Conservation (phyloP, 2,888 invertebrate genomes). For the Seira sanloemensis region DNA sequence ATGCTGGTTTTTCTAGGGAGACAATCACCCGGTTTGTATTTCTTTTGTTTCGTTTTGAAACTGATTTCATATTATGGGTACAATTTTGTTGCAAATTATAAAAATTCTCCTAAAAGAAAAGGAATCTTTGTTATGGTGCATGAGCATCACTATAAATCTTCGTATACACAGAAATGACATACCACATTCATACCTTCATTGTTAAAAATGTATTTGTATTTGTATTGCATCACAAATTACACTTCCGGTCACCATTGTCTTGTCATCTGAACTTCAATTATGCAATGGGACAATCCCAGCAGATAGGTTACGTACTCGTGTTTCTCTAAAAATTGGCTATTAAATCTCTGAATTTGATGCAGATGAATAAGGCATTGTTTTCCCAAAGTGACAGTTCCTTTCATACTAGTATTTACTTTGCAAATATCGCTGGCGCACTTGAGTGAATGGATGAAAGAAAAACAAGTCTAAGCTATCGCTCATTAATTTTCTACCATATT, state of each 20-base stretch:
- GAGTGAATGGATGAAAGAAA: background rate
- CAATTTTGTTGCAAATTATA: too few species aligned
- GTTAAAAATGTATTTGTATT: background rate
- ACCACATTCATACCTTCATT: too few species aligned
- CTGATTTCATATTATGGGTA: too few species aligned
- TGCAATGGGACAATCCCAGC: background rate
- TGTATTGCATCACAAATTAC: slow-evolving; percentile 5
- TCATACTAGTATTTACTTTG: background rate
- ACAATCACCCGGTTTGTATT: too few species aligned
- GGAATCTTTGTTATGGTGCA: background rate
- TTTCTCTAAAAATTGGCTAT: too few species aligned
- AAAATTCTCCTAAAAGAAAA: too few species aligned
- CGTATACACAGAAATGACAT: too few species aligned
- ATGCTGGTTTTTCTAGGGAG: too few species aligned
- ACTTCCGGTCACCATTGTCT: slow-evolving; percentile 50
- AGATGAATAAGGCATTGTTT: background rate
- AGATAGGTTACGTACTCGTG: background rate
- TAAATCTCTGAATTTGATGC: background rate
- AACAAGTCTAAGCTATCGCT: too few species aligned
- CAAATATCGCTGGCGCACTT: too few species aligned
- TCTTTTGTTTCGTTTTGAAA: too few species aligned
- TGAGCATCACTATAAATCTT: background rate
- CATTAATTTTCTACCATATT: too few species aligned
- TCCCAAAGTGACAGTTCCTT: background rate
- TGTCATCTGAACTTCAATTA: slow-evolving; percentile 17